Evolutionary conservation across 2,113 vertebrate species (phyloP).

Genomic region (Dolichotis patagonum): DNA sequence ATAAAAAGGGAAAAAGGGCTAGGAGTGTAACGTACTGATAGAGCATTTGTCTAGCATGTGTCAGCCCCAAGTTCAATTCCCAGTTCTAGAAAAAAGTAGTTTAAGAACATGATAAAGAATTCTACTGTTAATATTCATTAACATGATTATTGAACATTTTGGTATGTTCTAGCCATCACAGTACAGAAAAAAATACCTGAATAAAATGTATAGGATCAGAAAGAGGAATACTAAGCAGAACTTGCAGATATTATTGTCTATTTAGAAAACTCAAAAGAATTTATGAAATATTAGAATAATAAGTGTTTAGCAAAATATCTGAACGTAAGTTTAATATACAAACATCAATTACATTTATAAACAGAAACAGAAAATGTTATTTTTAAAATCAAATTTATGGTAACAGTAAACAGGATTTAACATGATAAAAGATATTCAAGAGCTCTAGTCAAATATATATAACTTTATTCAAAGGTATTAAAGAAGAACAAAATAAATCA

Average conservation of each 20-base stretch:
- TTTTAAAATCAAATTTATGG: slow-evolving; percentile 54
- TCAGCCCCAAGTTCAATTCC: neutral
- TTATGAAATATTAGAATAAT: slow-evolving; percentile 26
- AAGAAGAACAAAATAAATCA: slow-evolving; percentile 37
- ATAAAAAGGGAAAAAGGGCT: neutral
- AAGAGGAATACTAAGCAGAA: slow-evolving; percentile 23
- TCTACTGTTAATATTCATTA: slow-evolving; percentile 48
- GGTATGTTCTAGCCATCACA: slow-evolving; percentile 6
- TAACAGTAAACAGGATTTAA: slow-evolving; percentile 36
- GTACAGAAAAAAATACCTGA: slow-evolving; percentile 6
- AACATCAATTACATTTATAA: slow-evolving; percentile 55
- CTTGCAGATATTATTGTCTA: slow-evolving; percentile 35
- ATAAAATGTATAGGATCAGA: slow-evolving; percentile 40
- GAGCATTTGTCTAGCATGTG: neutral
- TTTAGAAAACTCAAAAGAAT: slow-evolving; percentile 52
- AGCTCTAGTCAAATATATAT: neutral
- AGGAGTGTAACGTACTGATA: neutral
- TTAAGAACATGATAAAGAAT: slow-evolving; percentile 30
- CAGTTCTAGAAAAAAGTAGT: neutral
- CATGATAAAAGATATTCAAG: slow-evolving; percentile 36
- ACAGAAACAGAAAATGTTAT: slow-evolving; percentile 41
- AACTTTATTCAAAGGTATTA: slow-evolving; percentile 42
- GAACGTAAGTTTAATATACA: slow-evolving; percentile 42
- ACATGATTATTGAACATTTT: slow-evolving; percentile 36
- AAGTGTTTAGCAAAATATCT: slow-evolving; percentile 25